Evolutionary conservation across 1,140 invertebrate species (phyloP), one percentile per base, ranked within the genome.

Genomic region (Coboldia fuscipes): DNA sequence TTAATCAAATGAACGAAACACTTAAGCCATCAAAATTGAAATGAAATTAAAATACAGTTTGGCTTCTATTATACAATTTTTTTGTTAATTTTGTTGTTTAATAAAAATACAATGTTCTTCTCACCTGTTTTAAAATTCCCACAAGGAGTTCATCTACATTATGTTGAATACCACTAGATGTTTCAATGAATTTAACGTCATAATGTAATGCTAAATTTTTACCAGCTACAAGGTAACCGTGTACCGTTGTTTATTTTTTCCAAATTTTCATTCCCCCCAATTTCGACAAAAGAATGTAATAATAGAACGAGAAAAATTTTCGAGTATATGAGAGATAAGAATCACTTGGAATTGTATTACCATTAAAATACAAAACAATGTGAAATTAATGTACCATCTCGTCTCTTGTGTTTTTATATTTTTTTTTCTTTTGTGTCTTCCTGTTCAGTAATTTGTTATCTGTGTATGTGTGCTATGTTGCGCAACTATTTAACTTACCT

Each of bases 151-250:
- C 84, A 51, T 89, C 84, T 10, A 90, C 82, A 45, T 88, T 86
- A 57, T 90, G 82, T 51, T 88, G 80, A 43, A 90, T 82, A 2
- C 82, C 82, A 34, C 76, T 78, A 1, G 83, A 89, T 1, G 83
- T 86, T 52, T 92, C 85, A 40, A 89, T 88, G 59, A 86, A 92
- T 57, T 90, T 90, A 55, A 77, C 82, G 50, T 86, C 81, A 46
- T 75, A 68, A n/a, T 76, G 74, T 23, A 72, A 75, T 0, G 84
- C 84, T 42, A 89, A 51, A 16, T 72, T 64, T 57, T 85, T 89
- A 1, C 84, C 83, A 51, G 88, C 84, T 90, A 61, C 4, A 32
- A 6, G 18, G 18, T 17, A 18, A 6, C 30, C 7, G 23, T 24
- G 7, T 8, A 24, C 7, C 7, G 23, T n/a, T 24, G n/a, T 8